phyloP scores from a whole-genome alignment of 2,113 vertebrate genomes.

The Talpa occidentalis region DNA sequence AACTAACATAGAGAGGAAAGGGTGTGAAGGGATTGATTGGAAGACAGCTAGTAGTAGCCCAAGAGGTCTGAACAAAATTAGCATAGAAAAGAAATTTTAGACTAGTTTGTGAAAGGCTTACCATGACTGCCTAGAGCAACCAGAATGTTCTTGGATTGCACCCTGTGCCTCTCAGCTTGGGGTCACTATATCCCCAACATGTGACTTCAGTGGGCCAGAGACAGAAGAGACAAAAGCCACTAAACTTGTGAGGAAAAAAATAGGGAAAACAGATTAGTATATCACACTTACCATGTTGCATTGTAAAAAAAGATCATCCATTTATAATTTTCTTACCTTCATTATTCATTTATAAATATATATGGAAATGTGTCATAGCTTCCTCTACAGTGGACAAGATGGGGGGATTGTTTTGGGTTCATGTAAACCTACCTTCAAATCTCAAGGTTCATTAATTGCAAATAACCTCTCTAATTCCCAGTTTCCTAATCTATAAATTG shows the following conservation, averaged over 20 bases:
- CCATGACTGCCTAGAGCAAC: neutral
- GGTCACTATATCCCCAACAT: neutral
- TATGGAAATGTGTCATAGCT: neutral
- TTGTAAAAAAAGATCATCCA: neutral
- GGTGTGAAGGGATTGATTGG: neutral
- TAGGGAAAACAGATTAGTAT: neutral
- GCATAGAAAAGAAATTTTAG: neutral
- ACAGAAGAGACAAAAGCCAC: neutral
- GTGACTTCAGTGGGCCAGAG: neutral
- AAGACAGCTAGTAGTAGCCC: neutral
- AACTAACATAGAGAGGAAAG: neutral
- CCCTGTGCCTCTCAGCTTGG: accelerated
- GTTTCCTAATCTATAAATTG: neutral
- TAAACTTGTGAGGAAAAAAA: neutral
- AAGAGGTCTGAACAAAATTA: neutral
- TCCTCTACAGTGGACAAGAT: neutral
- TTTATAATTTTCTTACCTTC: neutral
- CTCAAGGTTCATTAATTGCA: constrained; percentile 12
- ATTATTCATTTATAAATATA: neutral
- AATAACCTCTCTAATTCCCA: neutral
- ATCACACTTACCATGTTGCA: neutral
- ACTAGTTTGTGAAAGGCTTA: neutral
- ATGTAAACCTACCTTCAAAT: neutral
- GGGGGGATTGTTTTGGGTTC: neutral
- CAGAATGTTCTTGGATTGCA: neutral